Conservation (phyloP, 2,797 vertebrate species). For the Novumbra hubbsi region DNA sequence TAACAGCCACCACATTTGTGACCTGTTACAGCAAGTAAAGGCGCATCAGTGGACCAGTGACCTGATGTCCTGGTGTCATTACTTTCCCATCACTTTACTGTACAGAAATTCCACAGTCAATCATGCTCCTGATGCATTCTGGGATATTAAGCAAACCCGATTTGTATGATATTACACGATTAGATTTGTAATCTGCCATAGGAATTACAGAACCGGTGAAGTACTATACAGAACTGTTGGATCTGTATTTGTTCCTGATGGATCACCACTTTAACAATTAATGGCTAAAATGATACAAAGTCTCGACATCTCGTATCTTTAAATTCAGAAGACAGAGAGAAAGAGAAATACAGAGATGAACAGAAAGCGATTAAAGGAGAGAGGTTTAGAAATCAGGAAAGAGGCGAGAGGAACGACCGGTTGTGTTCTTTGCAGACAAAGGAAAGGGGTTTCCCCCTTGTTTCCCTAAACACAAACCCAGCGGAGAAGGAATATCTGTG, state of each 20-base stretch:
- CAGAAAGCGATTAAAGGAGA: neutral
- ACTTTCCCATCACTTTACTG: too few species aligned
- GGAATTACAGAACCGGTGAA: too few species aligned
- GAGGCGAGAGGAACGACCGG: slow-evolving; percentile 27
- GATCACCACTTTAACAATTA: neutral
- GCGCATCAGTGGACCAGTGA: too few species aligned
- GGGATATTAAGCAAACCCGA: too few species aligned
- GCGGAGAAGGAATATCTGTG: neutral
- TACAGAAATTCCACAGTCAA: too few species aligned
- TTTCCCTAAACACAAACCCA: slow-evolving; percentile 11
- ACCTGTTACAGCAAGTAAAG: slow-evolving; percentile 7
- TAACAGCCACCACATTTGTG: slow-evolving; percentile 48
- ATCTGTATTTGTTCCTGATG: neutral
- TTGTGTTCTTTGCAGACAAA: slow-evolving; percentile 29
- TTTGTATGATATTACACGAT: too few species aligned
- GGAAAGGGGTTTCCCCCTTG: slow-evolving; percentile 38
- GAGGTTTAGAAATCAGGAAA: neutral
- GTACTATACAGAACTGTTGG: too few species aligned
- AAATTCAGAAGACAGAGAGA: neutral
- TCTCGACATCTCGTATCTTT: too few species aligned
- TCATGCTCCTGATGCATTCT: too few species aligned
- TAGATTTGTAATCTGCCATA: too few species aligned
- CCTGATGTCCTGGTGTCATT: too few species aligned
- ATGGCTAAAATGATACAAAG: too few species aligned
- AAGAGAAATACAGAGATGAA: neutral